Base-by-base conservation (phyloP, 1,140 invertebrate genomes). In the Choristoneura fumiferana region DNA sequence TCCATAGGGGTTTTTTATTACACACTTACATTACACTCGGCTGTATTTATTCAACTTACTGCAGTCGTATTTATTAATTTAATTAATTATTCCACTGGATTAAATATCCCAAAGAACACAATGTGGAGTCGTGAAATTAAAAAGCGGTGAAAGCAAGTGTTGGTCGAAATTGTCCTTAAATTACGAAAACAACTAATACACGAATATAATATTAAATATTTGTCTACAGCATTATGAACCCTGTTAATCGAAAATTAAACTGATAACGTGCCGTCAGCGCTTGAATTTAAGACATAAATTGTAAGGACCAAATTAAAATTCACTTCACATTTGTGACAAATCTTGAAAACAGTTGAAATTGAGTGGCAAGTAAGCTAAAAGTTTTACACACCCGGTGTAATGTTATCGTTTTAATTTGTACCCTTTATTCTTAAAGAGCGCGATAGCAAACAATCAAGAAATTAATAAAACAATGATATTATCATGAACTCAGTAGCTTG, bases 1-100 rank as follows among this genome's bases (percentile, higher is more conserved):
- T 90, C 86, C 87, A 89, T 87, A 89, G 87, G 86, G 88, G 89
- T 76, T 86, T 81, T 77, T 78, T 63, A 65, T 84, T 87, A 84
- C 69, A 86, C 78, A 88, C 83, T 88, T 85, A 88, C 79, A 81
- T 85, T 86, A 82, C 67, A 72, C 73, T 67, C 73, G 74, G 77
- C 73, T 76, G 73, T 80, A 71, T 75, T 81, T 69, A 73, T 71
- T 71, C 71, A 69, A 71, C 69, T 84, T 81, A 83, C 70, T 81
- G 84, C 84, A 87, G 82, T 85, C 84, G 62, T 81, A 72, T 76
- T 69, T 69, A 78, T 78, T 78, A 73, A 70, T 79, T 79, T 71
- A 73, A 71, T 78, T 81, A 76, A 70, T 78, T 76, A 77, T 76
- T 72, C 71, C 54, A 22, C 79, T 80, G 81, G 70, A 68, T 77